Evolutionary conservation across 35 echinoderm and acorn worm species (phyloP), one percentile per base, ranked within the genome.

Genomic region (Heliocidaris erythrogramma): DNA sequence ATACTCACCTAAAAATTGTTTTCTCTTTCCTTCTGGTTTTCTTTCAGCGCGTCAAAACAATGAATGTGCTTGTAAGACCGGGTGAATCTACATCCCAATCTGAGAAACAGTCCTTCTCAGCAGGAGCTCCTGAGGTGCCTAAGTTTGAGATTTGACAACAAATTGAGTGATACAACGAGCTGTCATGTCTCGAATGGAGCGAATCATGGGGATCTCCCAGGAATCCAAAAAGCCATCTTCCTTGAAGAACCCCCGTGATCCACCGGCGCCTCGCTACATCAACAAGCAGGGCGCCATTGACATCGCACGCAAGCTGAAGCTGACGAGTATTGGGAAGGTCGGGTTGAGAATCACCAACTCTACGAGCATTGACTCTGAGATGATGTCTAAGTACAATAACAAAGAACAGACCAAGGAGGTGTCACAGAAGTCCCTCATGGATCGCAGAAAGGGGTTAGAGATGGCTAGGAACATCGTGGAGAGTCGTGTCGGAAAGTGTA

Each of bases 401-500:
- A 10, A 49, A 13, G 61, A 56, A 18, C 85, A 32, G 1, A 90
- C 48, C n/a, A 92, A 59, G 42, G 91, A 85, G 30, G 47, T 97
- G 2, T 95, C 97, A 27, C 90, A 96, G 61, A 95, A 94, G 61
- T 85, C 95, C 13, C 85, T 98, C 32, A 71, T 98, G 13, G 97
- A 98, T 49, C 96, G 94, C 29, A 94, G 29, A 16, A 99, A 95
- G 92, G 98, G 98, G 0, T 35, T 97, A 30, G 94, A 96, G 91
- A 99, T 95, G 13, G 98, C 98, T 11, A 90, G 71, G 78, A 94
- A 97, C 78, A 96, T 97, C 17, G 96, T 96, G 50, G 97, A 97
- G 78, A 97, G 97, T 49, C 97, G 97, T 0, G 97, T 97, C 50
- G 98, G 98, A 1, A 97, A 96, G 89, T 99, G 98, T 60, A 97